phyloP scores from a whole-genome alignment of 2,113 vertebrate species.

The Nymphicus hollandicus region DNA sequence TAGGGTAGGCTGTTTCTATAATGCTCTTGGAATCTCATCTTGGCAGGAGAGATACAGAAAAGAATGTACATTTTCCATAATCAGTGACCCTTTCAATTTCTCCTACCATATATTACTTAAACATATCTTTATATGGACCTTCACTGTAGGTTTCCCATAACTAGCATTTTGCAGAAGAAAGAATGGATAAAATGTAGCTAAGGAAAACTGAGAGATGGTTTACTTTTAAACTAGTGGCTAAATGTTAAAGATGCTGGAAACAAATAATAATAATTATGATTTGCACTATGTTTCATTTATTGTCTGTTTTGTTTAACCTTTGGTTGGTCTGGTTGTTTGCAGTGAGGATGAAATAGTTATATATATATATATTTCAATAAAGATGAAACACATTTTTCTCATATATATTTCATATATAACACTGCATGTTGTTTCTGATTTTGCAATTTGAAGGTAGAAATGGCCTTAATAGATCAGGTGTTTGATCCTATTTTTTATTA shows the following conservation, averaged over 20 bases:
- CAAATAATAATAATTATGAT: not conserved
- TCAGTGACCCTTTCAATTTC: not conserved
- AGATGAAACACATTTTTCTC: not conserved
- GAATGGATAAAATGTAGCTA: not conserved
- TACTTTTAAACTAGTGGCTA: not conserved
- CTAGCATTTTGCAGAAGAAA: not conserved
- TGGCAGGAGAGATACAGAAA: not conserved
- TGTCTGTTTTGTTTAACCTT: not conserved
- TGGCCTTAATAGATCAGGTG: not conserved
- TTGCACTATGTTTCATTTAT: not conserved
- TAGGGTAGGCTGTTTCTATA: not conserved
- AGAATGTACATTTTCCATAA: not conserved
- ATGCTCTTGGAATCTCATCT: not conserved
- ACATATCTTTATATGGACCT: not conserved
- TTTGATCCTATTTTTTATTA: not conserved
- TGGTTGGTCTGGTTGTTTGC: not conserved
- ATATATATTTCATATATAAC: not conserved
- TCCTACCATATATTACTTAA: not conserved
- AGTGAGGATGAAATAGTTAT: not conserved
- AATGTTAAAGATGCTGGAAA: not conserved
- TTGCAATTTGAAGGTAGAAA: not conserved
- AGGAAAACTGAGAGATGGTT: not conserved
- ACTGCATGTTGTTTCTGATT: not conserved
- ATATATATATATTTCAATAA: not conserved
- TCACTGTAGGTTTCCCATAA: not conserved